Percentiles rank a stretch among this genome's conserved stretches.
phyloP scores from a whole-genome alignment of 2,113 vertebrate genomes.

The Podilymbus podiceps region DNA sequence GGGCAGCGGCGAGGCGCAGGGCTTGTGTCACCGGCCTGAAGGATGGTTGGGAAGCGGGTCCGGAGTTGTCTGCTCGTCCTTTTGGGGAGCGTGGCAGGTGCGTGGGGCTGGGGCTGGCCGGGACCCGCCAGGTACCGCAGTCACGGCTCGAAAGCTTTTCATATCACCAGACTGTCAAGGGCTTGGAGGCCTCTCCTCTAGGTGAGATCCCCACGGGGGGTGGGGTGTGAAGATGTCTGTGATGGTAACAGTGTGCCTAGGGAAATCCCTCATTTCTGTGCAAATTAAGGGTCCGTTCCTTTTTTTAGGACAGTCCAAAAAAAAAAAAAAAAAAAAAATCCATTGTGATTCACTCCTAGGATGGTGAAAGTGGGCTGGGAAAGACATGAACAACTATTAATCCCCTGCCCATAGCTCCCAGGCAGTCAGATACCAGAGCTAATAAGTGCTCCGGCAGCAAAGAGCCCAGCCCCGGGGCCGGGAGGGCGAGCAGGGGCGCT shows the following conservation, averaged over 20 bases:
- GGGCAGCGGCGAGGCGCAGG: not conserved
- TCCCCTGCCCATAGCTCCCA: not conserved
- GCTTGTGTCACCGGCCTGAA: no score
- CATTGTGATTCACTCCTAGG: not conserved
- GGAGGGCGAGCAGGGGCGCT: not conserved
- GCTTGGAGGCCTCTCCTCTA: not conserved
- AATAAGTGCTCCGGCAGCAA: not conserved
- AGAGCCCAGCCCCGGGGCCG: not conserved
- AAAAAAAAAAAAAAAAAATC: not conserved
- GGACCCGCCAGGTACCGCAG: no score
- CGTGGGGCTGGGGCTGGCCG: not conserved
- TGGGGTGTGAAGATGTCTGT: not conserved
- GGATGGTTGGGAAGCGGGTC: not conserved
- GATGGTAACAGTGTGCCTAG: not conserved
- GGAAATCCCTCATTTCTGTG: not conserved
- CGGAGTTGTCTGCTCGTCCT: fast-evolving
- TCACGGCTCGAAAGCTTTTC: not conserved
- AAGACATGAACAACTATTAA: not conserved
- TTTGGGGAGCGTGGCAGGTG: not conserved
- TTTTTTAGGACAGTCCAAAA: not conserved
- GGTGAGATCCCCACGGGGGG: not conserved
- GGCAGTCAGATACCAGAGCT: not conserved
- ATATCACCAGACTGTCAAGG: fast-evolving
- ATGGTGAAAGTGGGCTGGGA: not conserved
- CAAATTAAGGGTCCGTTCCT: not conserved